These are phyloP conservation scores for Asarcornis scutulata DNA, from an alignment of 2,113 vertebrate species.

Conservation along the genomic window DNA sequence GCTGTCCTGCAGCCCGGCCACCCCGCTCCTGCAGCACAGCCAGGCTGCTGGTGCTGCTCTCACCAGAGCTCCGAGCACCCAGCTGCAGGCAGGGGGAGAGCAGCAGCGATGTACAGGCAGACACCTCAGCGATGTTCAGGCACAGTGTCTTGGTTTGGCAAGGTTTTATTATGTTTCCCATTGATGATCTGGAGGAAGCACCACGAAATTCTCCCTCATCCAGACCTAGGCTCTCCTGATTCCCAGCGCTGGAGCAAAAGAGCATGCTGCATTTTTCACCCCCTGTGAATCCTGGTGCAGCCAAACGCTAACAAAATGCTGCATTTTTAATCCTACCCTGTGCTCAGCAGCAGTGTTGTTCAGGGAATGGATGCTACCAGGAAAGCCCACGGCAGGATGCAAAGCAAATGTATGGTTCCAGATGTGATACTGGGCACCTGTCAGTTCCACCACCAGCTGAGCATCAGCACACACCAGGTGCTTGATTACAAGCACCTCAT, in stretches of 20 bases:
- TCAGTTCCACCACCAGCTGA: not conserved
- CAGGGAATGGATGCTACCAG: not conserved
- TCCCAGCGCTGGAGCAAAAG: not conserved
- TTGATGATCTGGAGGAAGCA: accelerated
- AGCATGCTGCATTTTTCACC: accelerated
- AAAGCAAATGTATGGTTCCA: accelerated
- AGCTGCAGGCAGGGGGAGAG: accelerated
- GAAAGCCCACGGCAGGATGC: not conserved
- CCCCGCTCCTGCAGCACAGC: not conserved
- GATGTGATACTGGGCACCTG: not conserved
- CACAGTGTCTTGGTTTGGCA: accelerated
- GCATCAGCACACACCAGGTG: not conserved
- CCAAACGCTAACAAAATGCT: not conserved
- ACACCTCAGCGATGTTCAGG: accelerated
- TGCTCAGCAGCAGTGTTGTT: accelerated
- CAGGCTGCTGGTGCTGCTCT: not conserved
- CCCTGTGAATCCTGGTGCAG: not conserved
- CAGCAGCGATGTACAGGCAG: accelerated
- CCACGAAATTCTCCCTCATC: accelerated
- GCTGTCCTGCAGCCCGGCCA: accelerated
- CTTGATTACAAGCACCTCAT: accelerated
- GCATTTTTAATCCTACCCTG: not conserved
- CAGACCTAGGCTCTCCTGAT: not conserved
- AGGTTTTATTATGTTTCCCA: not conserved
- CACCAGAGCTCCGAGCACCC: not conserved